Evolutionary conservation across 2,888 invertebrate species (phyloP).

Genomic region (Volucella inanis): DNA sequence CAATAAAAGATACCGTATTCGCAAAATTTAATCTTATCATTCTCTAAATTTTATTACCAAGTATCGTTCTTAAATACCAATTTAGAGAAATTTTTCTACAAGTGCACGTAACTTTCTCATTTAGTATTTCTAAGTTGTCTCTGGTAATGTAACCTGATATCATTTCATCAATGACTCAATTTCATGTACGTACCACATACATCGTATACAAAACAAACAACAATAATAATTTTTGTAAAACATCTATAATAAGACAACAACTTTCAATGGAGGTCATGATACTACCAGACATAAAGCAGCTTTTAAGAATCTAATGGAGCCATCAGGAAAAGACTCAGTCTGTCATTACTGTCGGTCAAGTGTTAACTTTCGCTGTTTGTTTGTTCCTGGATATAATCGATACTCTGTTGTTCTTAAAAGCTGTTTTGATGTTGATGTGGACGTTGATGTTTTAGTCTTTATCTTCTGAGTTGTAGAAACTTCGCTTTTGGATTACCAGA

Average conservation of each 20-base stretch:
- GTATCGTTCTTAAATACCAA: conserved; percentile 18
- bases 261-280: conserved; percentile 60
- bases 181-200: conserved; percentile 41
- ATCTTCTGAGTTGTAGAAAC: not conserved
- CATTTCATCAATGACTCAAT: conserved; percentile 40
- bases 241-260: conserved; percentile 42
- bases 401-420: conserved; percentile 48
- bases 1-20: not conserved
- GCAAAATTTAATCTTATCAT: conserved; percentile 4
- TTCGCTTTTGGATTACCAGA: not conserved
- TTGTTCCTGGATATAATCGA: conserved; percentile 60
- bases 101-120: conserved; percentile 17
- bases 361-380: conserved; percentile 67
- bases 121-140: conserved; percentile 1
- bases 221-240: conserved; percentile 49
- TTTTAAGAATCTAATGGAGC: conserved; percentile 54
- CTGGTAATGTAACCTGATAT: not conserved
- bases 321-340: conserved; percentile 41
- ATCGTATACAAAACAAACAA: conserved; percentile 2
- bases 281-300: conserved; percentile 34
- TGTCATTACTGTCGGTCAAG: conserved; percentile 34
- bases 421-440: conserved; percentile 14
- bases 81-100: not conserved
- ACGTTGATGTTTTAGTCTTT: not conserved
- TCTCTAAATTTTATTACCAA: conserved; percentile 3